These are phyloP conservation scores for Nephrocerus scutellatus DNA, from an alignment of 2,888 invertebrate species.

Conservation along the genomic window DNA sequence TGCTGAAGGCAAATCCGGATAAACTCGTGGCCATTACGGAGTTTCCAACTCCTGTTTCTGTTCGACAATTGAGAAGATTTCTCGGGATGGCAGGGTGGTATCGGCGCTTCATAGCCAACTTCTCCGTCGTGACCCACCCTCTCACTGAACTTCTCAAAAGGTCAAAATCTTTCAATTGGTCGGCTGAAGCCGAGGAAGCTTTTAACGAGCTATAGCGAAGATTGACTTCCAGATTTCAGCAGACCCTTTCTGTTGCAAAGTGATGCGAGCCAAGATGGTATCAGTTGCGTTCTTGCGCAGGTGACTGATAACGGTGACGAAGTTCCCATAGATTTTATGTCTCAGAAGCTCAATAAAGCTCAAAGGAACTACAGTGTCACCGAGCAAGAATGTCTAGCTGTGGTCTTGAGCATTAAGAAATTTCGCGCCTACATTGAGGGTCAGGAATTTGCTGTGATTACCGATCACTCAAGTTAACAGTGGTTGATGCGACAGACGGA, in stretches of 20 bases:
- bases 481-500: too few species aligned
- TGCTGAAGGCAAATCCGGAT: constrained; percentile 12
- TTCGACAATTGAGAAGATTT: constrained; percentile 23
- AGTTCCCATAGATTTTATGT: constrained; percentile 7
- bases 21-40: constrained; percentile 6
- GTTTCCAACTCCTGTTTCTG: constrained; percentile 9
- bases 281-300: constrained; percentile 10
- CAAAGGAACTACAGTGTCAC: constrained; percentile 12
- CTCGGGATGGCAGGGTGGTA: constrained; percentile 20
- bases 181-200: not conserved
- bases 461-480: too few species aligned
- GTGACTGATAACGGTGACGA: not conserved
- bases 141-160: constrained; percentile 8
- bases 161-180: not conserved
- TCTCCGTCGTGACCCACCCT: constrained; percentile 8
- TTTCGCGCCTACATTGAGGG: constrained; percentile 21
- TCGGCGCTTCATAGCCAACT: constrained; percentile 16
- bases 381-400: constrained; percentile 12
- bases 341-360: constrained; percentile 6
- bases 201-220: constrained; percentile 4
- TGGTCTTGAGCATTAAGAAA: constrained; percentile 7
- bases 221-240: constrained; percentile 10
- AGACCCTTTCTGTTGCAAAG: constrained; percentile 9
- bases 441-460: constrained; percentile 19
- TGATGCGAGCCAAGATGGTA: constrained; percentile 10